Base-by-base conservation (phyloP, 2,797 vertebrate species). In the Acrocephalus scirpaceus region DNA sequence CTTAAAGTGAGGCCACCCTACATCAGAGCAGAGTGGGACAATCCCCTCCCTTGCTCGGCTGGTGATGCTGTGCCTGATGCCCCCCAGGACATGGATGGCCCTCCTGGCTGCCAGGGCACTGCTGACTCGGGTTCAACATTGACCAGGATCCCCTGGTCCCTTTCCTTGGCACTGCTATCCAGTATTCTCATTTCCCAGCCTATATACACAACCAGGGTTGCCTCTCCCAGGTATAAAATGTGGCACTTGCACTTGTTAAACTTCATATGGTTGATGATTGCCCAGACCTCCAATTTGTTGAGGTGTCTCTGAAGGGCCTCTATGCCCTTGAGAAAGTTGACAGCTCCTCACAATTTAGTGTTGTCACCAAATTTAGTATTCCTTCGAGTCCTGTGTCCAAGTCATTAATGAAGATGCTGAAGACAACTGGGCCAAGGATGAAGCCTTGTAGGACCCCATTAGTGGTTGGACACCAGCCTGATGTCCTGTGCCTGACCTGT, bases 11-110 rank as follows among this genome's bases (percentile, higher is more conserved):
- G 48, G 11, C 9, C 0, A 1, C 42, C 2, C 3, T 4, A 47
- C 29, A 5, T 3, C 19, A 50, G 36, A 56, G 13, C 7, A 69
- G 48, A 29, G 26, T 0, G 0, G 42, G 16, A 25, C 62, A 75
- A 44, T 75, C 13, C 4, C 9, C 6, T 50, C 36, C 32, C 22
- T 62, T 13, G 16, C 50, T 23, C 0, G 0, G 2, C 18, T 67
- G 74, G 40, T 0, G 0, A 61, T 36, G 30, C 19, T 45, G n/a
- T 13, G 9, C 29, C 29, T 53, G n/a, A 25, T 34, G 19, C 5
- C 0, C 4, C 14, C 4, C 29, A 60, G 40, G 19, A 38, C 12
- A 60, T 0, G 0, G 3, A 1, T 44, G 16, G 8, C 10, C 20
- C 29, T 61, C 40, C 29, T 17, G 29, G 16, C 11, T 69, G 13